phyloP scores from a whole-genome alignment of 1,140 invertebrate species.

The Liolophura sinensis region DNA sequence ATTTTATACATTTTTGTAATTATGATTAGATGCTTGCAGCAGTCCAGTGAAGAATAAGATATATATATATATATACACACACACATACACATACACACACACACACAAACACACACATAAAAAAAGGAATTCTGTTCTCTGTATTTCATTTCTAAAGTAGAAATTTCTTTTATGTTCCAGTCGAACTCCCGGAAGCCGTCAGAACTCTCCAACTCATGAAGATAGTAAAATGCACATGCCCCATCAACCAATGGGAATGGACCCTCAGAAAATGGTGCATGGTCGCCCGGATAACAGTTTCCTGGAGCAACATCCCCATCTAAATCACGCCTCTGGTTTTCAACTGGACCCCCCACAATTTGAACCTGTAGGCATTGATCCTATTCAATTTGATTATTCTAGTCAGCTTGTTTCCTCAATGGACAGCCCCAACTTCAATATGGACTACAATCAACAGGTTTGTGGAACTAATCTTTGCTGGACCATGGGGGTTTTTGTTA shows the following conservation, averaged over 20 bases:
- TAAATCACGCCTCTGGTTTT: slow-evolving; percentile 36
- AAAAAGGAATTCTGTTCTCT: too few species aligned
- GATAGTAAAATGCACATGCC: slow-evolving; percentile 66
- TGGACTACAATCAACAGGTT: slow-evolving; percentile 57
- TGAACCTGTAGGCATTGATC: slow-evolving; percentile 56
- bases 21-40: too few species aligned
- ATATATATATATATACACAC: too few species aligned
- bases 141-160: too few species aligned
- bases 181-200: slow-evolving; percentile 83
- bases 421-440: slow-evolving; percentile 58
- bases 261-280: slow-evolving; percentile 19
- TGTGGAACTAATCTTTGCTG: neutral
- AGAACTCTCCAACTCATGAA: slow-evolving; percentile 87
- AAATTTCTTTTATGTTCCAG: slow-evolving; percentile 6
- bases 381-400: slow-evolving; percentile 55
- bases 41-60: too few species aligned
- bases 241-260: slow-evolving; percentile 18
- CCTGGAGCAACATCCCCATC: slow-evolving; percentile 25
- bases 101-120: too few species aligned
- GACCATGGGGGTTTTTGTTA: too few species aligned
- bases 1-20: too few species aligned
- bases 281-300: slow-evolving; percentile 30
- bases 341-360: slow-evolving; percentile 50
- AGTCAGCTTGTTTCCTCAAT: slow-evolving; percentile 57
- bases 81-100: too few species aligned